These are phyloP conservation scores for Oryzias sinensis DNA, from an alignment of 2,797 vertebrate genomes.

Conservation along the genomic window DNA sequence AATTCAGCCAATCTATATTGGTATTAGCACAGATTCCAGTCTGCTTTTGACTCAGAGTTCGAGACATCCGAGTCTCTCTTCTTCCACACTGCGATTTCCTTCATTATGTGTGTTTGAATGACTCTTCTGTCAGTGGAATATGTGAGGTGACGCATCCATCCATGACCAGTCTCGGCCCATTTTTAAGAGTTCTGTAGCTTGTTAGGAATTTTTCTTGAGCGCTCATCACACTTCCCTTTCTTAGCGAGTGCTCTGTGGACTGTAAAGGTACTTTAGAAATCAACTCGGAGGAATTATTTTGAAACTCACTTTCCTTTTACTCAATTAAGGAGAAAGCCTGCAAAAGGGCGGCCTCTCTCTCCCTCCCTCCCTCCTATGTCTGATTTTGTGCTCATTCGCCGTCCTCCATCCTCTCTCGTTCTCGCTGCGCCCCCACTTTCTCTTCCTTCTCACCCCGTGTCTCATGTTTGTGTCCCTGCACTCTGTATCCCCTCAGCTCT, in stretches of 20 bases:
- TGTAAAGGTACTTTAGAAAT: slow-evolving; percentile 76
- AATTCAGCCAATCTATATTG: slow-evolving; percentile 35
- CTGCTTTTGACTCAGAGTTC: slow-evolving; percentile 54
- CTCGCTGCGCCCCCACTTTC: slow-evolving; percentile 9
- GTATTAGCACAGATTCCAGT: slow-evolving; percentile 46
- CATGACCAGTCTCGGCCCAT: slow-evolving; percentile 65
- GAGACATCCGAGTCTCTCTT: slow-evolving; percentile 34
- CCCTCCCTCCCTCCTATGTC: slow-evolving; percentile 4
- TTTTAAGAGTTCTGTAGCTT: slow-evolving; percentile 68
- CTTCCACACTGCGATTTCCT: slow-evolving; percentile 58
- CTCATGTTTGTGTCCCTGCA: slow-evolving; percentile 54
- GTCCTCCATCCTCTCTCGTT: slow-evolving; percentile 22
- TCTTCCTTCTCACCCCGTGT: slow-evolving; percentile 36
- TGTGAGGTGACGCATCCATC: slow-evolving; percentile 61
- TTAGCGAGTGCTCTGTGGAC: slow-evolving; percentile 63
- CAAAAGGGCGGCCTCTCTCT: slow-evolving; percentile 43
- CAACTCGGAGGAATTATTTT: slow-evolving; percentile 71
- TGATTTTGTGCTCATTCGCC: slow-evolving; percentile 43
- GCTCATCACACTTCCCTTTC: slow-evolving; percentile 68
- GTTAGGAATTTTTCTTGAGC: slow-evolving; percentile 76
- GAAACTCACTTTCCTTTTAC: slow-evolving; percentile 73
- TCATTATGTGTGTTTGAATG: slow-evolving; percentile 75
- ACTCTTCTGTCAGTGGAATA: slow-evolving; percentile 59
- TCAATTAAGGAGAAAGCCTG: slow-evolving; percentile 72
- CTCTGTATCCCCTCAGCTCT: slow-evolving; percentile 76